A percentile compares a stretch with the other conserved stretches of the same genome.
Conservation (phyloP, 35 echinoderm and acorn worm genomes). For the Ptychodera flava region DNA sequence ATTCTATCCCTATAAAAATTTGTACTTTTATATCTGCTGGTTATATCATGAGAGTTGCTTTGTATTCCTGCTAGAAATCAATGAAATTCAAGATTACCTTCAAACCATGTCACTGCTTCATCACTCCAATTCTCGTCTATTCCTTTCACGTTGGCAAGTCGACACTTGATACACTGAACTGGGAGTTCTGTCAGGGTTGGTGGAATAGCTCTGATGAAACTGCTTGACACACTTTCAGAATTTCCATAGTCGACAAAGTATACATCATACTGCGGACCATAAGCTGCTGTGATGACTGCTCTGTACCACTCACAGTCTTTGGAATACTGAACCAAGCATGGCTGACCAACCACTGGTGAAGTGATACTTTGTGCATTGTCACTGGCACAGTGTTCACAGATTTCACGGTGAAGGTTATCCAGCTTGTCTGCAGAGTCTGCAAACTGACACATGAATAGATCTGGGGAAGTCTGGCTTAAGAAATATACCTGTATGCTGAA, state of each 20-base stretch:
- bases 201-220: background rate
- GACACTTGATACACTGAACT: background rate
- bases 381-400: background rate
- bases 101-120: background rate
- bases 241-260: constrained; percentile 81
- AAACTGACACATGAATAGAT: background rate
- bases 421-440: background rate
- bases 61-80: too few species aligned
- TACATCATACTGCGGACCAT: constrained; percentile 24
- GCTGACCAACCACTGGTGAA: constrained; percentile 16
- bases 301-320: constrained; percentile 89
- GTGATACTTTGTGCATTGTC: background rate
- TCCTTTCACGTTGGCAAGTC: background rate
- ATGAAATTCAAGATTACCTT: background rate
- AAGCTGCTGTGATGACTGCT: constrained; percentile 50
- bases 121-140: background rate
- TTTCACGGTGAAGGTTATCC: background rate
- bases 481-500: background rate
- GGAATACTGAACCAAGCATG: constrained; percentile 77
- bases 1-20: too few species aligned
- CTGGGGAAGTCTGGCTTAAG: background rate
- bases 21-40: too few species aligned
- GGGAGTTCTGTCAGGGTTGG: background rate
- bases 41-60: too few species aligned
- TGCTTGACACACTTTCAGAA: constrained; percentile 9